Evolutionary conservation across 2,113 vertebrate species (phyloP), one percentile per base, ranked within the genome.

Genomic region (Pica pica): DNA sequence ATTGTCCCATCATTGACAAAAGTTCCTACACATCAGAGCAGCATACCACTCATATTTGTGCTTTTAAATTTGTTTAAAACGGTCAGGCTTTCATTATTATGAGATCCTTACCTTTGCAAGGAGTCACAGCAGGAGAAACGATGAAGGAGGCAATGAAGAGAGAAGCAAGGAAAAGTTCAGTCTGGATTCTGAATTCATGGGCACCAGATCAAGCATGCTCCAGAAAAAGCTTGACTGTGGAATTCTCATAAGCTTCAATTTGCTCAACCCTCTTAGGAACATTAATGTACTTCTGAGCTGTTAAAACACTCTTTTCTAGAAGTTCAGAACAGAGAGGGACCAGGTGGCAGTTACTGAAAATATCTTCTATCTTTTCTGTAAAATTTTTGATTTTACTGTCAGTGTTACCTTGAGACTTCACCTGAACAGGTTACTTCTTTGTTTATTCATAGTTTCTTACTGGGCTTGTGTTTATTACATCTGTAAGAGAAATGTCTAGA

Each of bases 1-100:
- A 22, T 7, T 26, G 6, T 39, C 8, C 5, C 21, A 26, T 55
- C 16, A 8, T 3, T 0, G 2, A 22, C 4, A 49, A 26, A 50
- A 49, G 0, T 50, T 63, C 35, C 23, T 64, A 18, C 3, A 50
- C 16, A 18, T 39, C 13, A 74, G 19, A 80, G 19, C 7, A 81
- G 6, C 23, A 28, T 26, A 10, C 0, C 7, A n/a, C 23, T 71
- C 46, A 23, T 35, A 46, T 65, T 39, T 82, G 10, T 55, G 17
- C 7, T 77, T 78, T 52, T 16, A n/a, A 44, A 57, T 82, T 68
- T 57, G 9, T 50, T 77, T 89, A 39, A 59, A 85, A 46, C 13
- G 41, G 13, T 0, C 4, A 13, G 3, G 9, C 64, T 71, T 73
- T 56, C 19, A 13, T 42, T 21, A 23, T 28, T 13, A 27, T 4